Evolutionary conservation across 2,113 vertebrate species (phyloP), one percentile per base, ranked within the genome.

Genomic region (Syngnathus scovelli): DNA sequence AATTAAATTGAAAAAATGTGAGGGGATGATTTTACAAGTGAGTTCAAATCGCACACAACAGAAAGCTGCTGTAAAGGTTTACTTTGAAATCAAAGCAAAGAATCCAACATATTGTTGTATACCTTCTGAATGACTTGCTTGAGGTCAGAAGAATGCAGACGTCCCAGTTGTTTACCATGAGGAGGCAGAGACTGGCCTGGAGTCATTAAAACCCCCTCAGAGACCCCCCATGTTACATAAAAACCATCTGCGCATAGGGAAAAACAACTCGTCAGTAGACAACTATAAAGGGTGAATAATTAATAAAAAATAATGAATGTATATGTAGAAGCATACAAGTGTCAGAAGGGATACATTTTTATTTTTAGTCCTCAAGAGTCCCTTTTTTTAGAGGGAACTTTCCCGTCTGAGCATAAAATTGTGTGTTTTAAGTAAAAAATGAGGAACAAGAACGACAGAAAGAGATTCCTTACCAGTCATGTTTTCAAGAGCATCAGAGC

Each of bases 101-200:
- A 58, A 36, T 11, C 18, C 36, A 67, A 64, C 38, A 58, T 43
- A 37, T 44, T 68, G 36, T 1, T 41, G 6, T n/a, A 4, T 85
- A 98, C 97, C 93, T 98, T 98, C 81, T 93, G 92, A 83, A 98
- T 94, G 70, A 95, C 85, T 69, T 98, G 93, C 79, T 90, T 93
- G 41, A 99, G 85, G 77, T 97, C 95, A 63, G 81, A 61, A 62
- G 93, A 92, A 69, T 80, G 92, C 54, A 98, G 85, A 62, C 86
- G 91, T 58, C 95, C 94, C 70, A 99, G 92, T 1, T 92, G 92
- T 82, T 92, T 94, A 63, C 97, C 96, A 67, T 98, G 93, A 1
- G 93, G 86, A 73, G 96, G 94, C 18, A 98, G 78, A 9, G 91
- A 79, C 64, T 96, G 95, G 68, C 92, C 92, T 55, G 91, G 91